phyloP scores from a whole-genome alignment of 2,888 invertebrate species.

The Leptopilina drosophilae region DNA sequence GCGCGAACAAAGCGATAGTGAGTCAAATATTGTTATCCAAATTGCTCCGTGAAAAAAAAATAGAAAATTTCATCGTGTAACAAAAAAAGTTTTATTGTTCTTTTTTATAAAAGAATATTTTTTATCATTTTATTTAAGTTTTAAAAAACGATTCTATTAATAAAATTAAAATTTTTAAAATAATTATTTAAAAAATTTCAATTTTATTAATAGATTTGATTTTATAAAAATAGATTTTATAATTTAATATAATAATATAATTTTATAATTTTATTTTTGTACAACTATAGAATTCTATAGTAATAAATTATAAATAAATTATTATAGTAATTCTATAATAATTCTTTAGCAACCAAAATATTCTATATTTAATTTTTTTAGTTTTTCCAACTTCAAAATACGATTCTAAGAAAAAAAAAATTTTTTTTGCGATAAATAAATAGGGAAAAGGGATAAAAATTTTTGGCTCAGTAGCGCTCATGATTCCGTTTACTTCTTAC shows the following conservation, averaged over 20 bases:
- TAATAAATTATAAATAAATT: no score
- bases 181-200: no score
- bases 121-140: neutral
- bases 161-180: no score
- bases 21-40: neutral
- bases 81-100: no score
- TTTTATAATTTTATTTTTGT: no score
- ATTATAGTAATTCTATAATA: neutral
- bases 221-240: no score
- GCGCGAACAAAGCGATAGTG: constrained; percentile 2
- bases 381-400: no score
- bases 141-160: neutral
- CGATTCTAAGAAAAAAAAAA: neutral
- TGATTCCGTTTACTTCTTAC: constrained; percentile 24
- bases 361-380: neutral
- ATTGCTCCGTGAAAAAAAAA: neutral
- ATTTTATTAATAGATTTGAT: no score
- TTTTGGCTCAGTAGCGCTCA: constrained; percentile 28
- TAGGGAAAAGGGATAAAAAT: neutral
- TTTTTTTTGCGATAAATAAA: neutral
- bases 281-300: no score
- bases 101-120: neutral
- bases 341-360: neutral
- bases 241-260: no score
- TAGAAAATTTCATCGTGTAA: no score